These are phyloP conservation scores for Aspidiotus rigidus DNA, from an alignment of 2,888 invertebrate genomes.

Conservation along the genomic window DNA sequence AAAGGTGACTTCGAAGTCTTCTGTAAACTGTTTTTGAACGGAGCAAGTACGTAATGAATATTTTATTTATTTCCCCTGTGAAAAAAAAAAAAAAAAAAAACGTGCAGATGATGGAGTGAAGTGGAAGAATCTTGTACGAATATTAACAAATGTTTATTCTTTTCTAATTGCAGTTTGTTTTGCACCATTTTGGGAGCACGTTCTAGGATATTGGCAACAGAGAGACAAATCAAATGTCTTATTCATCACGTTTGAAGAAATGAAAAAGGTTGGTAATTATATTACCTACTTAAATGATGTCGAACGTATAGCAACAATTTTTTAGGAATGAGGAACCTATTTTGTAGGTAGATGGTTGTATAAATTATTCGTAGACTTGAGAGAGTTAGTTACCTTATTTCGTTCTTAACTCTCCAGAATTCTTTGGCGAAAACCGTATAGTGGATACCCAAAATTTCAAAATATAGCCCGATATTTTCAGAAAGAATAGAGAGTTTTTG, in stretches of 20 bases:
- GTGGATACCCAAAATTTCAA: too few relatives aligned
- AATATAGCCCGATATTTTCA: too few relatives aligned
- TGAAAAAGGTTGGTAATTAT: slow-evolving; percentile 50
- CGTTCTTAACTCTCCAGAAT: too few relatives aligned
- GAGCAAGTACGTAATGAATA: slow-evolving; percentile 46
- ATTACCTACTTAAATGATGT: not conserved
- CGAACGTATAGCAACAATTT: too few relatives aligned
- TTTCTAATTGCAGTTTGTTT: slow-evolving; percentile 40
- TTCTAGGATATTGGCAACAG: slow-evolving; percentile 52
- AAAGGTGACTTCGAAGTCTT: slow-evolving; percentile 59
- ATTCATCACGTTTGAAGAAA: slow-evolving; percentile 72
- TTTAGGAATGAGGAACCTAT: too few relatives aligned
- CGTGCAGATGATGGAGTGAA: not conserved
- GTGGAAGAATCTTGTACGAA: not conserved
- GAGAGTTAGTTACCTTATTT: too few relatives aligned
- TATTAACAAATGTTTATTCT: not conserved
- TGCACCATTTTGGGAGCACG: slow-evolving; percentile 55
- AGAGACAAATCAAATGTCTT: slow-evolving; percentile 61
- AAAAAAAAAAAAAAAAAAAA: not conserved
- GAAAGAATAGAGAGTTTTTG: too few relatives aligned
- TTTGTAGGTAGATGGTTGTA: too few relatives aligned
- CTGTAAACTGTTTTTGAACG: slow-evolving; percentile 61
- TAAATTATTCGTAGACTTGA: too few relatives aligned
- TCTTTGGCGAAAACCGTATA: too few relatives aligned
- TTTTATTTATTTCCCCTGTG: too few relatives aligned